These are phyloP conservation scores for Alligator sinensis DNA, from an alignment of 2,113 vertebrate genomes.

Conservation along the genomic window DNA sequence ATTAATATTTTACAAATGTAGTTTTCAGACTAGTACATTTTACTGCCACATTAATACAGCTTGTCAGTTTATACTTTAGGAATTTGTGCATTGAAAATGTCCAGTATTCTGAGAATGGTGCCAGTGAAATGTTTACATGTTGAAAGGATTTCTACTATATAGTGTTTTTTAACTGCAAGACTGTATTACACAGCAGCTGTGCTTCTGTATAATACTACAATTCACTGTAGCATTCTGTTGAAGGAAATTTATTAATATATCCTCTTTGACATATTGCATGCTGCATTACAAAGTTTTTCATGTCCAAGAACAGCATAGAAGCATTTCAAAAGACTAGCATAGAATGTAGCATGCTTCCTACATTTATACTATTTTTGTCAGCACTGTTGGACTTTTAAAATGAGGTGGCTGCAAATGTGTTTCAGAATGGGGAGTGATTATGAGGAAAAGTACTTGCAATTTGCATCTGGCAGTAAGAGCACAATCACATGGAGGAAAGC, in stretches of 20 bases:
- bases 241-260: slow-evolving; percentile 67
- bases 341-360: slow-evolving; percentile 5
- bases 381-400: slow-evolving; percentile 11
- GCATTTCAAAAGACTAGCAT: neutral
- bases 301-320: slow-evolving; percentile 1
- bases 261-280: slow-evolving; percentile 35
- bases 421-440: slow-evolving; percentile 27
- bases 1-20: slow-evolving; percentile 84
- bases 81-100: slow-evolving; percentile 68
- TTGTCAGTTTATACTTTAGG: slow-evolving; percentile 77
- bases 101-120: slow-evolving; percentile 60
- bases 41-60: slow-evolving; percentile 78
- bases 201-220: slow-evolving; percentile 40
- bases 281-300: slow-evolving; percentile 25
- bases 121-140: slow-evolving; percentile 74
- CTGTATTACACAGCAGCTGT: slow-evolving; percentile 60
- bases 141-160: slow-evolving; percentile 62
- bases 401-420: slow-evolving; percentile 44
- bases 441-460: neutral
- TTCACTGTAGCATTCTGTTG: slow-evolving; percentile 61
- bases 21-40: slow-evolving; percentile 80
- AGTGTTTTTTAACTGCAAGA: slow-evolving; percentile 55
- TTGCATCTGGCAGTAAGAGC: slow-evolving; percentile 29
- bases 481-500: slow-evolving; percentile 24
- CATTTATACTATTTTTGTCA: slow-evolving; percentile 16